Base-by-base conservation (phyloP, 2,888 invertebrate genomes). In the Cephonodes hylas region DNA sequence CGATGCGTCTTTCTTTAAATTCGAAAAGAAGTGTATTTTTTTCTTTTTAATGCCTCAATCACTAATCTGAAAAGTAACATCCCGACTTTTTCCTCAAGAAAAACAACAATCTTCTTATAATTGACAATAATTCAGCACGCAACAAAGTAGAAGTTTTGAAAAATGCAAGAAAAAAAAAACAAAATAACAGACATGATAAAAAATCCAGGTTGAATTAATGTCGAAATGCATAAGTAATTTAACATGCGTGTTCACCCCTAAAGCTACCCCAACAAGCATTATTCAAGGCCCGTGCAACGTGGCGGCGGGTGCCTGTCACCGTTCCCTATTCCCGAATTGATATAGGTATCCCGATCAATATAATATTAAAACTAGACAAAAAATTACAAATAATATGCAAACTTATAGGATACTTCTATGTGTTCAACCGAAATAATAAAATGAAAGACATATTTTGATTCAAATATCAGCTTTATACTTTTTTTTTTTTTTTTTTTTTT, bases 251-350 rank as follows among this genome's bases (percentile, higher is more conserved):
- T 15, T 10, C 58, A 57, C 63, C 60, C 57, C 18, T 44, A 56
- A 45, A 59, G 42, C 38, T 31, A 60, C 60, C 63, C 60, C 57
- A 46, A 58, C 59, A 63, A 46, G 46, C 57, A 22, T 56, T 20
- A 48, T 42, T 42, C 20, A 57, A 48, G n/a, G 27, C 57, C 38
- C 27, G 45, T 60, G 60, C 25, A 45, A 63, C 63, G 58, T 46
- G 38, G 58, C 63, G 45, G 45, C 46, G 25, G 45, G 63, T 63
- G 46, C 58, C 63, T 60, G 60, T 27, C 62, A 62, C 63, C 60
- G 48, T 58, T 60, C 63, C 63, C 63, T 42, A 15, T 57, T 63
- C 57, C 60, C 57, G 58, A 44, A 42, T 56, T 18, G 34, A 42
- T 45, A 22, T 57, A 57, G 44, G n/a, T 23, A 48, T 56, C 25